These are phyloP conservation scores for Agriopis aurantiaria DNA, from an alignment of 2,888 invertebrate genomes.

Conservation along the genomic window DNA sequence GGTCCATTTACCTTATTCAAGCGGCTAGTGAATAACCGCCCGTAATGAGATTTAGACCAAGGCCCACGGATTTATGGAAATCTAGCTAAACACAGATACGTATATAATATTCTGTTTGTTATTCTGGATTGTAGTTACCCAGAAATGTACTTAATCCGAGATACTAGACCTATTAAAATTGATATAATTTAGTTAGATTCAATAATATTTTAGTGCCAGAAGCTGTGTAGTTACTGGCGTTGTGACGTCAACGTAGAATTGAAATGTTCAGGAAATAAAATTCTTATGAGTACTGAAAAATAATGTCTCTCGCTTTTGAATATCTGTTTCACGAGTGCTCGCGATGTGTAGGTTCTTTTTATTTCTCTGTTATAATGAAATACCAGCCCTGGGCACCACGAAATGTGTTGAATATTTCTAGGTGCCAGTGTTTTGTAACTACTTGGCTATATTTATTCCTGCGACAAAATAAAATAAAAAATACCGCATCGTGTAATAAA, in stretches of 20 bases:
- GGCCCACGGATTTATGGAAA: constrained; percentile 28
- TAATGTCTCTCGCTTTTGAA: constrained; percentile 3
- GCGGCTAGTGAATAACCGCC: constrained; percentile 35
- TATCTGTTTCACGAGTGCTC: neutral
- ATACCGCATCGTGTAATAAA: too few species aligned
- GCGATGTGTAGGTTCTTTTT: constrained; percentile 1
- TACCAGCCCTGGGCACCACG: constrained; percentile 13
- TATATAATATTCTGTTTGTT: constrained; percentile 28
- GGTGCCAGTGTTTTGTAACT: neutral
- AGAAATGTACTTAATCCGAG: neutral
- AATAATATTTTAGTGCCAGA: neutral
- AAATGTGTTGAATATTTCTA: neutral
- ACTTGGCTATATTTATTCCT: neutral
- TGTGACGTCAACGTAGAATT: neutral
- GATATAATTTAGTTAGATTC: neutral
- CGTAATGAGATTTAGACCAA: constrained; percentile 35
- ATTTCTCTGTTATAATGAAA: constrained; percentile 11
- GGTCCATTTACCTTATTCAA: constrained; percentile 36
- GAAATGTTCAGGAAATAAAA: constrained; percentile 4
- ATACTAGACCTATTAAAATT: constrained; percentile 1
- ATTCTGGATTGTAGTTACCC: constrained; percentile 11
- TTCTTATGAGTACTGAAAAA: neutral
- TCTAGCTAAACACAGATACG: constrained; percentile 29
- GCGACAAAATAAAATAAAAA: too few species aligned
- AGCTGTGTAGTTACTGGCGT: neutral